A percentile compares a stretch with the other conserved stretches of the same genome.
phyloP scores from a whole-genome alignment of 2,797 vertebrate genomes.

The Sphaeramia orbicularis region DNA sequence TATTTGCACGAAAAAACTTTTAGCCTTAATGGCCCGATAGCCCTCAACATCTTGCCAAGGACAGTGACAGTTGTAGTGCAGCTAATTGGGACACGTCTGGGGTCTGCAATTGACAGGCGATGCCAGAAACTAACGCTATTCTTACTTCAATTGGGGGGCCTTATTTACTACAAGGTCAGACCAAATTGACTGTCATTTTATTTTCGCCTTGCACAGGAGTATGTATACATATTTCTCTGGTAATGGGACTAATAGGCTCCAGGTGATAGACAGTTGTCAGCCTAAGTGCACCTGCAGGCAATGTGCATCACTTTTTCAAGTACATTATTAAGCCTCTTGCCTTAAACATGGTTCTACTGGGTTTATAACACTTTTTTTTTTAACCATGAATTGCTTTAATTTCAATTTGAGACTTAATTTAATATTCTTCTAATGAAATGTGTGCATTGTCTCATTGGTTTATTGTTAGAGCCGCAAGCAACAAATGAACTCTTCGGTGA shows the following conservation, averaged over 20 bases:
- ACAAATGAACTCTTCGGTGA: background rate
- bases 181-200: constrained; percentile 51
- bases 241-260: constrained; percentile 44
- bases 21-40: constrained; percentile 37
- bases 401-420: background rate
- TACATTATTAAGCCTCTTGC: constrained; percentile 31
- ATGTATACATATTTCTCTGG: constrained; percentile 27
- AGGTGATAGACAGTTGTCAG: constrained; percentile 52
- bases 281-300: constrained; percentile 22
- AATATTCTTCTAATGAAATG: background rate
- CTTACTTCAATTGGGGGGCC: constrained; percentile 46
- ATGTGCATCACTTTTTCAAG: constrained; percentile 28
- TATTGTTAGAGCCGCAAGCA: background rate
- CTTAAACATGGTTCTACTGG: constrained; percentile 29
- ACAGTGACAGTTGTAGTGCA: constrained; percentile 45
- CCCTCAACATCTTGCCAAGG: constrained; percentile 34
- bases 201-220: constrained; percentile 38
- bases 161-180: constrained; percentile 57
- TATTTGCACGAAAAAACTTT: constrained; percentile 28
- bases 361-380: constrained; percentile 18
- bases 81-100: constrained; percentile 57
- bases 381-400: background rate
- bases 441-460: constrained; percentile 1
- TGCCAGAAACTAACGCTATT: constrained; percentile 52
- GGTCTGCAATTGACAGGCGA: constrained; percentile 43